Evolutionary conservation across 2,113 vertebrate species (phyloP), one percentile per base, ranked within the genome.

Genomic region (Rhodinocichla rosea): DNA sequence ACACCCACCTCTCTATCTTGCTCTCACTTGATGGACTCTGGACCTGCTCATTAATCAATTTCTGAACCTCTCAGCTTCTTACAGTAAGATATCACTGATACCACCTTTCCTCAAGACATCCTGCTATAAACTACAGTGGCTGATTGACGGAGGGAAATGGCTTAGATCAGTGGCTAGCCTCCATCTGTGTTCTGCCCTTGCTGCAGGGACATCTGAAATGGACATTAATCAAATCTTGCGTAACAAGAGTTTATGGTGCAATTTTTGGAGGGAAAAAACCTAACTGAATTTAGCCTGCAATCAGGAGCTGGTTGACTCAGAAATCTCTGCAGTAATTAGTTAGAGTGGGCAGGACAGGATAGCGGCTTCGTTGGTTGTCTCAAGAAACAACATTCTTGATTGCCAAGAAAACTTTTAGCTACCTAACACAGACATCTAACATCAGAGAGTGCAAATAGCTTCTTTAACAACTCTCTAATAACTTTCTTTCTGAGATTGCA

Each of bases 31-130:
- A 77, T 18, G 42, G 88, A 83, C 71, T 90, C 39, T 23, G 59
- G 75, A 90, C 39, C 50, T 81, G 35, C 55, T 92, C 60, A 70
- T 93, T 94, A 92, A 93, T 95, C 90, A 95, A 55, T 63, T 94
- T 85, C 75, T 83, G 71, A 93, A 88, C 67, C 40, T 85, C 32
- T 94, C 79, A 74, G 50, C 42, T 67, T 78, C 83, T 90, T 77
- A 47, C 55, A 93, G 55, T 69, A 92, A 94, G 92, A 67, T 93
- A 90, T 74, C 88, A 92, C 50, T 70, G 83, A 89, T 78, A 81
- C 11, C 21, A 39, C 59, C 59, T 92, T 90, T 92, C 64, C 47
- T 77, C 37, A 76, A 93, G 76, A 74, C 37, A 86, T 94, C 30
- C 55, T 86, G 59, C 74, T 92, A 91, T 45, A 93, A 94, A 73